Conservation (phyloP, 2,888 invertebrate genomes). For the Dendrolimus houi region DNA sequence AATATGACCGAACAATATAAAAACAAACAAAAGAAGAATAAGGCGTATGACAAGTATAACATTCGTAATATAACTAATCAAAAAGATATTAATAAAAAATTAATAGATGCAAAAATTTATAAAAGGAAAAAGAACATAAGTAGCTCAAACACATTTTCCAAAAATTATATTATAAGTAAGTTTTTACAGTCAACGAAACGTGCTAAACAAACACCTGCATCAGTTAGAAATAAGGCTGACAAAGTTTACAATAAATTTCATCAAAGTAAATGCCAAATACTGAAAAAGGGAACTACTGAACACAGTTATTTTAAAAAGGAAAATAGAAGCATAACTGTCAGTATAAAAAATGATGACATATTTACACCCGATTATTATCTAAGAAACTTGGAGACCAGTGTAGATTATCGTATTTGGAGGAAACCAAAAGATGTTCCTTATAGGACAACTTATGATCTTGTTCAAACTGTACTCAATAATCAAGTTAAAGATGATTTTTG, state of each 20-base stretch:
- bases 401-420: background rate
- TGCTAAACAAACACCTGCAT: constrained; percentile 21
- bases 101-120: constrained; percentile 2
- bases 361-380: constrained; percentile 19
- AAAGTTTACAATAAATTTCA: constrained; percentile 12
- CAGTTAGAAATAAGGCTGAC: constrained; percentile 17
- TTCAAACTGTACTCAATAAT: constrained; percentile 35
- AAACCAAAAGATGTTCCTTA: constrained; percentile 9
- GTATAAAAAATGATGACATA: constrained; percentile 19
- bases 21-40: constrained; percentile 3
- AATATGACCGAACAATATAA: background rate
- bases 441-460: constrained; percentile 44
- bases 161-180: constrained; percentile 4
- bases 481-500: constrained; percentile 13
- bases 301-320: constrained; percentile 12
- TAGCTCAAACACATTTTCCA: background rate
- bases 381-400: background rate
- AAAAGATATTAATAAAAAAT: constrained; percentile 1
- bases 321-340: constrained; percentile 16
- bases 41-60: background rate
- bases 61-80: background rate
- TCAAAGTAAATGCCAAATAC: constrained; percentile 11
- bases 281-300: constrained; percentile 18
- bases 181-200: constrained; percentile 21
- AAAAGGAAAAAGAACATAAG: constrained; percentile 1